A percentile compares a stretch with the other conserved stretches of the same genome.
Evolutionary conservation across 2,113 vertebrate genomes (phyloP).

Genomic region (Chloropsis hardwickii): DNA sequence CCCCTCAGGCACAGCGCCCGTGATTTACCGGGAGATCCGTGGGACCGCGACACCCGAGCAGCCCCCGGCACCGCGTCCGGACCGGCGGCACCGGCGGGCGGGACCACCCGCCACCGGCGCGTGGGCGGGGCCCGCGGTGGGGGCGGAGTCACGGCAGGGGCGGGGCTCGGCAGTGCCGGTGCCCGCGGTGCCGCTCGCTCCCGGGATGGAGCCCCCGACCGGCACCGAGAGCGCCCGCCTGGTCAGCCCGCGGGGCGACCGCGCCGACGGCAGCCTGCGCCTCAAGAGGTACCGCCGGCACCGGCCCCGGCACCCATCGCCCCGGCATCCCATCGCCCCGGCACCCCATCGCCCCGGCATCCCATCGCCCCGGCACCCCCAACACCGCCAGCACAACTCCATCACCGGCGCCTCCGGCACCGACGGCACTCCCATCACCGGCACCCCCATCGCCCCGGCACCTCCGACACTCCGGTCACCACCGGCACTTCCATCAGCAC

Average conservation of each 20-base stretch:
- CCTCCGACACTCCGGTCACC: neutral
- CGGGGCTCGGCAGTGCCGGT: neutral
- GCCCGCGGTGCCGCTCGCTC: neutral
- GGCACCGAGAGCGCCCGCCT: slow-evolving; percentile 56
- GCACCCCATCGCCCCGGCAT: neutral
- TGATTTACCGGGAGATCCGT: neutral
- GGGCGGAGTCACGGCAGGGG: neutral
- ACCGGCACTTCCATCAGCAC: neutral
- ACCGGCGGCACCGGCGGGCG: neutral
- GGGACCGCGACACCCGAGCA: too few relatives aligned
- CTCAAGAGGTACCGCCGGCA: slow-evolving; percentile 68
- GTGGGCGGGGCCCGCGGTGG: neutral
- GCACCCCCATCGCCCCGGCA: neutral
- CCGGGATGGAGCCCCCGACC: neutral
- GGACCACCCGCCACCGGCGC: neutral
- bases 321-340: neutral
- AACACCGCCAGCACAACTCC: neutral
- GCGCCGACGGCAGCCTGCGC: slow-evolving; percentile 73
- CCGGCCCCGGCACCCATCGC: neutral
- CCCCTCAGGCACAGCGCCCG: neutral
- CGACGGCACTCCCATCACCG: neutral
- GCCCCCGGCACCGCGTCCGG: too few relatives aligned
- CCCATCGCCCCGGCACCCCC: neutral
- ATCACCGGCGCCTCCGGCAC: neutral
- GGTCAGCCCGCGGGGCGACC: slow-evolving; percentile 52